phyloP scores from a whole-genome alignment of 2,888 invertebrate genomes.

The Eupithecia exiguata region DNA sequence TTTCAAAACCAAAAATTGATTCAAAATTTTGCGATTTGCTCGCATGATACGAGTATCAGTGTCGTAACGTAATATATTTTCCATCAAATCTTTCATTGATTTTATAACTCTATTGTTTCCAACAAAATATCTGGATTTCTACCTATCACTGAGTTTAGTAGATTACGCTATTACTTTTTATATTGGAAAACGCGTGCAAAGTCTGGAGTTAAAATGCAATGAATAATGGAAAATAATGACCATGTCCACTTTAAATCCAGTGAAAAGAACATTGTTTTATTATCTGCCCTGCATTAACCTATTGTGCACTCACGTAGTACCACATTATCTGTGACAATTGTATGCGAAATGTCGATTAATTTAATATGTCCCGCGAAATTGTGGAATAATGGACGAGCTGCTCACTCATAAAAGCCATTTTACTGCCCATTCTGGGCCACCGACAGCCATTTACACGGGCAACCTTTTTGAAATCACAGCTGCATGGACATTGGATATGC shows the following conservation, averaged over 20 bases:
- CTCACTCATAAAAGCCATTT: slow-evolving; percentile 75
- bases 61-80: no score
- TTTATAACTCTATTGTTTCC: background rate
- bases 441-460: slow-evolving; percentile 57
- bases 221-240: background rate
- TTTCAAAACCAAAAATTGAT: no score
- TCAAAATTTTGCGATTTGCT: no score
- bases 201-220: background rate
- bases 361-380: slow-evolving; percentile 67
- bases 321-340: slow-evolving; percentile 7
- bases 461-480: slow-evolving; percentile 32
- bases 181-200: background rate
- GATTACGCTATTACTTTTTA: background rate
- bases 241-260: background rate
- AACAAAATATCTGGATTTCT: background rate
- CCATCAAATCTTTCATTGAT: no score
- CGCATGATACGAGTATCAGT: no score
- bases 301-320: background rate
- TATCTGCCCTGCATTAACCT: background rate
- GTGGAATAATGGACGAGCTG: slow-evolving; percentile 67
- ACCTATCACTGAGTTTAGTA: no score
- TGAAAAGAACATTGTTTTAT: background rate
- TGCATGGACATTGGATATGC: slow-evolving; percentile 16
- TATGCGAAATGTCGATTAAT: slow-evolving; percentile 57
- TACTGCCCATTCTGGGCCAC: slow-evolving; percentile 69